A percentile compares a stretch with the other conserved stretches of the same genome.
Conservation (phyloP, 2,113 vertebrate genomes). For the Tragelaphus strepsiceros region DNA sequence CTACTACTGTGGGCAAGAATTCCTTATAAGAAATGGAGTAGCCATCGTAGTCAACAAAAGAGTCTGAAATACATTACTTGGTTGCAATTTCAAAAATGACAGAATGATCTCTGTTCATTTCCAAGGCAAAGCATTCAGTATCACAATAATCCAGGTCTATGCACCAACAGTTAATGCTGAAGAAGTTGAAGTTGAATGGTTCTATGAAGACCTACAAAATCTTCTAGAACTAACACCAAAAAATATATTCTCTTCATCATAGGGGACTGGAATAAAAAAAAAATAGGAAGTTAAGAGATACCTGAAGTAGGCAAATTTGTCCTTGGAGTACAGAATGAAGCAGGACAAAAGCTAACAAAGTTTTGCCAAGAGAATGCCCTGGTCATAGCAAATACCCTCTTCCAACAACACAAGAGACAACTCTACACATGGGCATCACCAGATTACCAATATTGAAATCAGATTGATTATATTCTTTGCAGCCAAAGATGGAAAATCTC, state of each 20-base stretch:
- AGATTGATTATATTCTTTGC: background rate
- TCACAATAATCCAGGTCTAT: background rate
- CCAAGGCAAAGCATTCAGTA: background rate
- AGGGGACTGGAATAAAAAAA: background rate
- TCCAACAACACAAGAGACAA: background rate
- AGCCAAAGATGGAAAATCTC: background rate
- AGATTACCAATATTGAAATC: background rate
- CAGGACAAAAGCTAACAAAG: background rate
- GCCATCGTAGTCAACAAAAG: background rate
- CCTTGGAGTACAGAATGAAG: background rate
- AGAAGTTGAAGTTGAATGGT: background rate
- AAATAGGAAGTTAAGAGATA: background rate
- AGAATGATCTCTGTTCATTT: background rate
- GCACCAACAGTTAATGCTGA: background rate
- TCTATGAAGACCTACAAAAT: background rate
- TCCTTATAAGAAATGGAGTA: background rate
- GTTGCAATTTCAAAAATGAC: background rate
- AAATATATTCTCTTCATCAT: background rate
- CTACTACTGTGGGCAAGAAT: background rate
- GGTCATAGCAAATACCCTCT: background rate
- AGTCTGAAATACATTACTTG: background rate
- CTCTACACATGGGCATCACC: background rate
- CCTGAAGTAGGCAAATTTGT: background rate
- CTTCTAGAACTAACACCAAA: background rate
- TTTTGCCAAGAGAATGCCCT: background rate